These are phyloP conservation scores for Emydoidea blandingii DNA, from an alignment of 2,797 vertebrate genomes.

Conservation along the genomic window DNA sequence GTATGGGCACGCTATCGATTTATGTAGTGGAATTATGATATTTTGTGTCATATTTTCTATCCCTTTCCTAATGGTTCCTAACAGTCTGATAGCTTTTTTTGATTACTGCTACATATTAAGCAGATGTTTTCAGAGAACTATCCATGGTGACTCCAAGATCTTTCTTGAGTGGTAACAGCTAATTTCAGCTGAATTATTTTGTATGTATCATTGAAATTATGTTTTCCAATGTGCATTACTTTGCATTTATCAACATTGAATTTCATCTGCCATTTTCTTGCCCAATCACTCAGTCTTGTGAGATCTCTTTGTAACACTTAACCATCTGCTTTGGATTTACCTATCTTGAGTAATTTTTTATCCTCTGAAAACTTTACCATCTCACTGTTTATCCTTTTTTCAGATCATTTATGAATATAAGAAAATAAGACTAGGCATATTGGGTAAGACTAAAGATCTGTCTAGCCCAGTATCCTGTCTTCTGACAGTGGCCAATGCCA, in stretches of 20 bases:
- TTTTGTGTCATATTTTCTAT: neutral
- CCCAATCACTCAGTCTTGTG: neutral
- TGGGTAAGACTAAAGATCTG: no score
- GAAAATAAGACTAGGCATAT: no score
- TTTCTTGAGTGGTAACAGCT: neutral
- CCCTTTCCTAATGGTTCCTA: neutral
- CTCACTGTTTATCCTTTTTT: neutral
- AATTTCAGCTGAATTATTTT: neutral
- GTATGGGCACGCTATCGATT: neutral
- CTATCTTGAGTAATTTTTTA: neutral
- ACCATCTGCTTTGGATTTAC: neutral
- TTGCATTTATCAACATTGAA: neutral
- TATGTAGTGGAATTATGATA: neutral
- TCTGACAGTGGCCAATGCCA: no score
- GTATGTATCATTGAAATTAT: neutral
- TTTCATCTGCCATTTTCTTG: neutral
- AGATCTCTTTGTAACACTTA: neutral
- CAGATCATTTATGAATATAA: neutral
- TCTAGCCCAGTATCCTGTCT: no score
- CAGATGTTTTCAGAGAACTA: neutral
- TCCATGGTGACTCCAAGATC: neutral
- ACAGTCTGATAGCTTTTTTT: neutral
- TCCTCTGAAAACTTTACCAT: neutral
- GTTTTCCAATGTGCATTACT: neutral
- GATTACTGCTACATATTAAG: neutral